phyloP scores from a whole-genome alignment of 64 coral and sea anemone species.

The Porites australiensis region DNA sequence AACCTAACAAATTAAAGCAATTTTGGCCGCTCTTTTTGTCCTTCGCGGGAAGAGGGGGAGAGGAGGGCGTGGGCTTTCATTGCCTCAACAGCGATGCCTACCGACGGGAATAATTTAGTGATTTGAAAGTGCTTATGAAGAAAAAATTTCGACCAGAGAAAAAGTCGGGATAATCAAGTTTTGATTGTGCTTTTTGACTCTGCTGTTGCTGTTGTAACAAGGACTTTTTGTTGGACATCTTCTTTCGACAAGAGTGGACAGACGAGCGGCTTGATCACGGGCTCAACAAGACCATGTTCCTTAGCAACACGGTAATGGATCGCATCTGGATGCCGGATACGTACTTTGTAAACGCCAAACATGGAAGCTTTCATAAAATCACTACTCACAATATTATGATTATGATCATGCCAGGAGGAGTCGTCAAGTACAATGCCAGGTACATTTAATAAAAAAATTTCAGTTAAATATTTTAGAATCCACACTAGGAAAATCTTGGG shows the following conservation, averaged over 20 bases:
- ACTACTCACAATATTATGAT: constrained; percentile 95
- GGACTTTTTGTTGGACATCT: constrained; percentile 90
- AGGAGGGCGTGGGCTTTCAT: not conserved
- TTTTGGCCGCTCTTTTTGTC: no score
- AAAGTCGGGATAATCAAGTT: not conserved
- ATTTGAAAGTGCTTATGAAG: no score
- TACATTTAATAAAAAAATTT: not conserved
- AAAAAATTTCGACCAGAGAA: no score
- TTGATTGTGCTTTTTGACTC: not conserved
- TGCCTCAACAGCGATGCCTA: no score
- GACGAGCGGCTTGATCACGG: constrained; percentile 89
- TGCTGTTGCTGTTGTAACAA: not conserved
- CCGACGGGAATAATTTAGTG: no score
- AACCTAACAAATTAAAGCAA: no score
- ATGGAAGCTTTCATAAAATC: constrained; percentile 94
- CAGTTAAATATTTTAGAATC: no score
- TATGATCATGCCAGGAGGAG: constrained; percentile 80
- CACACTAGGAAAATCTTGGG: no score
- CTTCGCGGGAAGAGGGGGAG: no score
- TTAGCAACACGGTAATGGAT: constrained; percentile 89
- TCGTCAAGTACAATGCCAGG: constrained; percentile 92
- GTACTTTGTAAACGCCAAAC: constrained; percentile 98
- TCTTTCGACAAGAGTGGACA: constrained; percentile 86
- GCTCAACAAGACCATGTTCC: constrained; percentile 80
- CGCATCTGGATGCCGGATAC: constrained; percentile 98